These are phyloP conservation scores for Tenebrosternarchus preto DNA, from an alignment of 2,113 vertebrate genomes.

Conservation along the genomic window DNA sequence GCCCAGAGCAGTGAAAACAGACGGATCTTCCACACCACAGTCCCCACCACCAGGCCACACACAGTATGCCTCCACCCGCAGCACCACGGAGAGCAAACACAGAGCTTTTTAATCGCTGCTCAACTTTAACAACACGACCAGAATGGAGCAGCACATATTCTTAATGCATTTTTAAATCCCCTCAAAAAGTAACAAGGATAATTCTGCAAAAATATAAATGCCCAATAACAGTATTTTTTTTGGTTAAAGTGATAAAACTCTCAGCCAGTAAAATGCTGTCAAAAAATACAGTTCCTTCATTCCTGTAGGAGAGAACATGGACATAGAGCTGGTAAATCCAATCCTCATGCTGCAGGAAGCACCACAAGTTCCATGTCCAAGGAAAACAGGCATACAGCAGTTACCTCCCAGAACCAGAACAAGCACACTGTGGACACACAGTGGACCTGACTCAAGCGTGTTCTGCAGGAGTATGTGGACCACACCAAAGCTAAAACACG, in stretches of 20 bases:
- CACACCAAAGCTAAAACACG: conserved; percentile 4
- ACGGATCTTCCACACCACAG: neutral
- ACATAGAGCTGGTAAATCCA: conserved; percentile 14
- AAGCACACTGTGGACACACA: conserved; percentile 3
- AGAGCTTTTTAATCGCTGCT: neutral
- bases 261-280: no score
- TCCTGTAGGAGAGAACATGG: neutral
- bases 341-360: conserved; percentile 19
- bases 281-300: neutral
- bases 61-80: neutral
- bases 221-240: neutral
- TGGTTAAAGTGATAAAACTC: no score
- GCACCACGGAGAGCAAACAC: neutral
- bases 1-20: conserved; percentile 21
- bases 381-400: conserved; percentile 8
- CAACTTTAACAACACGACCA: neutral
- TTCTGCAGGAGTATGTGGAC: neutral
- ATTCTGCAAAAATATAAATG: neutral
- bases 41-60: neutral
- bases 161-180: no score
- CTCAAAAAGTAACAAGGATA: neutral
- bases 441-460: conserved; percentile 2
- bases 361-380: conserved; percentile 17
- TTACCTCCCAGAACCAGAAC: conserved; percentile 9
- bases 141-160: neutral